Percentiles rank a stretch among this genome's conserved stretches.
Evolutionary conservation across 2,888 invertebrate genomes (phyloP).

Genomic region (Quadroppia sp.): DNA sequence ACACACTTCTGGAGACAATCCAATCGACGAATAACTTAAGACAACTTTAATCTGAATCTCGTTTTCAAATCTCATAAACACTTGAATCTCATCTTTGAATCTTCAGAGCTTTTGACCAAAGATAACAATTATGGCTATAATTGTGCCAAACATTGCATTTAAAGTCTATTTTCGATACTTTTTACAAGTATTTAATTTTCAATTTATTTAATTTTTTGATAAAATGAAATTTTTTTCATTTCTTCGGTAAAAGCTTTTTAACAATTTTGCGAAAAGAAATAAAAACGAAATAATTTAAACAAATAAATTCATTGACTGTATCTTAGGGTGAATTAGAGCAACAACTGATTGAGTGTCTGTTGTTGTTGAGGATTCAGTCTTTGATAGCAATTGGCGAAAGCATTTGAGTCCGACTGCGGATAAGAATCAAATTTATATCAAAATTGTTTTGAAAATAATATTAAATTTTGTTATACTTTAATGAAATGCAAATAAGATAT

Average conservation of each 20-base stretch:
- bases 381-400: slow-evolving; percentile 74
- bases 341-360: slow-evolving; percentile 65
- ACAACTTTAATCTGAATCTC: too few species aligned
- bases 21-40: not conserved
- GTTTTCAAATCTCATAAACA: too few species aligned
- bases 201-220: too few species aligned
- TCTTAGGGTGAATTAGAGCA: slow-evolving; percentile 36
- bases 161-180: too few species aligned
- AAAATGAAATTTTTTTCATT: too few species aligned
- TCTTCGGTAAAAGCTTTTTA: too few species aligned
- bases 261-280: not conserved
- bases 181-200: too few species aligned
- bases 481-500: slow-evolving; percentile 78
- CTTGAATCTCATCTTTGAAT: too few species aligned
- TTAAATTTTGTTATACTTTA: slow-evolving; percentile 60
- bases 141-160: too few species aligned
- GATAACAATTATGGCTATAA: too few species aligned
- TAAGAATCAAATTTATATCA: slow-evolving; percentile 38
- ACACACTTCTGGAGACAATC: not conserved
- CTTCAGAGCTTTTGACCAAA: too few species aligned
- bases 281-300: slow-evolving; percentile 1
- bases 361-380: slow-evolving; percentile 74
- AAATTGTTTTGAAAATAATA: slow-evolving; percentile 1
- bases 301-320: slow-evolving; percentile 11
- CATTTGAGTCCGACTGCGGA: slow-evolving; percentile 67